These are phyloP conservation scores for Heliocidaris tuberculata DNA, from an alignment of 35 echinoderm and acorn worm genomes.

Conservation along the genomic window DNA sequence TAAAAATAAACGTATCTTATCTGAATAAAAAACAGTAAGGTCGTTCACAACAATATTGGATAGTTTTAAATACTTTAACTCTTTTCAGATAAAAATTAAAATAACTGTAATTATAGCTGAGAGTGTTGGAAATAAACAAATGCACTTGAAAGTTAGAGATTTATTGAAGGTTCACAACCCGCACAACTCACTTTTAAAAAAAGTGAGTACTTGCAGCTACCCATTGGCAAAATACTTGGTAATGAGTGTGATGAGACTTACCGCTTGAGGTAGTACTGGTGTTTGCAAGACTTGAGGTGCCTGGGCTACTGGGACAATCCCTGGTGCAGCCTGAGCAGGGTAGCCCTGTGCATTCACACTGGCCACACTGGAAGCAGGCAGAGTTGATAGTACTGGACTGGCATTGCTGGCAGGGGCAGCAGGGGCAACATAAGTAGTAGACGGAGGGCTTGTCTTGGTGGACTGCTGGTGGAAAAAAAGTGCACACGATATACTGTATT, in stretches of 20 bases:
- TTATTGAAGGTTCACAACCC: too few species aligned
- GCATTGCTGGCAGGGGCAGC: conserved; percentile 28
- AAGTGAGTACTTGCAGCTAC: too few species aligned
- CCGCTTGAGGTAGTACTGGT: conserved; percentile 59
- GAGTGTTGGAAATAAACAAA: too few species aligned
- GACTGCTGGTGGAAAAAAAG: background rate
- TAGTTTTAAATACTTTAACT: too few species aligned
- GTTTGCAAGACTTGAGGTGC: conserved; percentile 38
- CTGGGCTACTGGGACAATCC: conserved; percentile 5
- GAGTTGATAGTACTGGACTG: conserved; percentile 9
- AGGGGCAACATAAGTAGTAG: conserved; percentile 22
- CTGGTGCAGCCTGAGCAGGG: conserved; percentile 21
- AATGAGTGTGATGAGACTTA: background rate
- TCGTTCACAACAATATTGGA: too few species aligned
- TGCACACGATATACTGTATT: background rate
- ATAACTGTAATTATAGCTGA: too few species aligned
- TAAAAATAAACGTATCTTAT: too few species aligned
- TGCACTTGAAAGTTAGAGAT: too few species aligned
- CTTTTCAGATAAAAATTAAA: too few species aligned
- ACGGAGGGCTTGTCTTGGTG: background rate
- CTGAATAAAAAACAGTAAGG: too few species aligned
- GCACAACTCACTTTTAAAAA: too few species aligned
- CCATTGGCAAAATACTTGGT: too few species aligned
- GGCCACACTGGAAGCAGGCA: background rate
- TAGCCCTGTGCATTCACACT: background rate